Evolutionary conservation across 2,888 invertebrate genomes (phyloP), one percentile per base, ranked within the genome.

Genomic region (Branchipolynoe longqiensis): DNA sequence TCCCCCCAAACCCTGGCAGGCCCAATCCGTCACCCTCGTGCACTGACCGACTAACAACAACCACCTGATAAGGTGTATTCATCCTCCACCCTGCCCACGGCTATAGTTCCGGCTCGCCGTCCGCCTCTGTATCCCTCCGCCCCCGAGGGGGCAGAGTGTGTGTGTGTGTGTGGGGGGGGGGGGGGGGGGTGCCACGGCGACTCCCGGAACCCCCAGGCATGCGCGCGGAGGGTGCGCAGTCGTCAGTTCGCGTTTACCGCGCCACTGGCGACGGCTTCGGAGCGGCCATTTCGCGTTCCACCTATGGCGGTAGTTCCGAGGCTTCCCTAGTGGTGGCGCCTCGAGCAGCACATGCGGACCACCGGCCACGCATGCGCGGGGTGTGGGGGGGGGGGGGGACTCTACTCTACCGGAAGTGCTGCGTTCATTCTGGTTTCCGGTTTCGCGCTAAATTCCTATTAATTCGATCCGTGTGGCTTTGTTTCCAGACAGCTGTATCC

Each of bases 51-150:
- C 62, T 62, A 62, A 62, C 62, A 62, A 62, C 62, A 62, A 62
- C 62, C 62, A 62, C 62, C 62, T 62, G 62, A 62, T 62, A 62
- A 62, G 62, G 62, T 62, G 62, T 28, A 62, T 62, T 62, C 62
- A 62, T 62, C 62, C 62, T 25, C 62, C 28, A 25, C 12, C 12
- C 62, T 28, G n/a, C 62, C 62, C 62, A 25, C 28, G 31, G 62
- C 62, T 62, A 62, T 62, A 62, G 62, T 62, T 25, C 62, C 62
- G 62, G 12, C n/a, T n/a, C n/a, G n/a, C 25, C 25, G 62, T 62
- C 62, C 62, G 31, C 28, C 25, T 62, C 36, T 69, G 69, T 69
- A 69, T 69, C 69, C 69, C 38, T 69, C 33, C 38, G 69, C 69
- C 36, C 69, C 36, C 33, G 1, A 62, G 62, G 62, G 62, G 31